Percentiles rank a stretch among this genome's conserved stretches.
phyloP scores from a whole-genome alignment of 2,888 invertebrate genomes.

The Dolichopus griseipennis region DNA sequence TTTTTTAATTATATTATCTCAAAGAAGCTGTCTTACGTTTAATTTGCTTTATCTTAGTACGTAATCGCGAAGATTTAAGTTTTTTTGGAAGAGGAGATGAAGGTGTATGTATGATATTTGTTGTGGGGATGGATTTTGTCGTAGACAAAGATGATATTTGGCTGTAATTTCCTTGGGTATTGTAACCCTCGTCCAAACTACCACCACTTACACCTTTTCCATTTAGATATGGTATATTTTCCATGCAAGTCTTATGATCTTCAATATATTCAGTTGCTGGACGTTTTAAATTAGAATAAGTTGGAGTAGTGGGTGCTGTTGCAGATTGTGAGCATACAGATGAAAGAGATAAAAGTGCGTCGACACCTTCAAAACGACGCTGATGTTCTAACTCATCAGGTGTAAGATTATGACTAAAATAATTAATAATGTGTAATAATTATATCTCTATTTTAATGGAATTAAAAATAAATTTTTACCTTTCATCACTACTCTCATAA shows the following conservation, averaged over 20 bases:
- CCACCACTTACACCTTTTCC: slow-evolving; percentile 23
- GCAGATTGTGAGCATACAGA: slow-evolving; percentile 44
- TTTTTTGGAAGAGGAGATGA: slow-evolving; percentile 31
- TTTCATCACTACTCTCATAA: slow-evolving; percentile 51
- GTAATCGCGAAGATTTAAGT: slow-evolving; percentile 34
- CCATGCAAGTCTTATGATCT: slow-evolving; percentile 32
- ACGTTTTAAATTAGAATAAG: slow-evolving; percentile 38
- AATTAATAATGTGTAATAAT: slow-evolving; percentile 11
- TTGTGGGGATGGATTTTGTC: slow-evolving; percentile 16
- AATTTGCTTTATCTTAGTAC: slow-evolving; percentile 41
- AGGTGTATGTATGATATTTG: background rate
- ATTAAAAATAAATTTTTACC: slow-evolving; percentile 33
- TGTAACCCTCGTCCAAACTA: slow-evolving; percentile 32
- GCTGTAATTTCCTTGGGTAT: slow-evolving; percentile 28
- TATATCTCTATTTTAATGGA: too few relatives aligned
- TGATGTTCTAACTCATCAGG: slow-evolving; percentile 55
- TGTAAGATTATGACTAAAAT: slow-evolving; percentile 35
- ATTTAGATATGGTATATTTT: slow-evolving; percentile 28
- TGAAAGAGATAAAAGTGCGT: slow-evolving; percentile 67
- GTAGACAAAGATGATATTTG: slow-evolving; percentile 20
- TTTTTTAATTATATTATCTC: background rate
- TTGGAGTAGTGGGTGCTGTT: slow-evolving; percentile 27
- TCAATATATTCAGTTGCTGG: slow-evolving; percentile 34
- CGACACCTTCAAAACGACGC: slow-evolving; percentile 69
- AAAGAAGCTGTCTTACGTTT: slow-evolving; percentile 37